phyloP scores from a whole-genome alignment of 2,888 invertebrate species.

The Apodemia hepburni region DNA sequence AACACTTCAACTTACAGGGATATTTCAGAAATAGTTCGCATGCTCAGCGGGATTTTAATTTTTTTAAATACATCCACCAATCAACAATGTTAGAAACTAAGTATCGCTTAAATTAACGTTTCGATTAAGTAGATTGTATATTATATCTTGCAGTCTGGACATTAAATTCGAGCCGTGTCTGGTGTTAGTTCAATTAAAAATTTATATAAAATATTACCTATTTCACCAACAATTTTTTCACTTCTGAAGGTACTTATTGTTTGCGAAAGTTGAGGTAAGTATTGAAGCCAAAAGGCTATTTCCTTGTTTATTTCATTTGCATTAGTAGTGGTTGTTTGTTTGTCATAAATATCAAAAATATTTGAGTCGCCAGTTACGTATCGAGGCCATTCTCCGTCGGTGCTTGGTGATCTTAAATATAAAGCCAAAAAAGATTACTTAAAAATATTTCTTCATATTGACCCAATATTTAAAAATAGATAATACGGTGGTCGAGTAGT shows the following conservation, averaged over 20 bases:
- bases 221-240: constrained; percentile 47
- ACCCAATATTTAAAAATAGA: no score
- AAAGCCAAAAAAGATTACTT: neutral
- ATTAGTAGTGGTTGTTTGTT: constrained; percentile 25
- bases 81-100: no score
- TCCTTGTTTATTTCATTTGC: constrained; percentile 43
- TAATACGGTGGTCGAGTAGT: no score
- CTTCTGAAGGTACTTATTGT: constrained; percentile 41
- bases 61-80: no score
- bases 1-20: no score
- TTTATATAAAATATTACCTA: constrained; percentile 39
- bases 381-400: constrained; percentile 79
- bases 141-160: no score
- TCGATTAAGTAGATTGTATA: no score
- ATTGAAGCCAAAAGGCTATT: constrained; percentile 65
- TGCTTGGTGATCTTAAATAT: constrained; percentile 75
- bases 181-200: neutral
- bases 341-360: constrained; percentile 63
- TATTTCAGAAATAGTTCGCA: no score
- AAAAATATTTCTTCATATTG: neutral
- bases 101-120: no score
- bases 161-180: no score
- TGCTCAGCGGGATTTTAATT: no score
- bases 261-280: constrained; percentile 56
- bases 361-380: constrained; percentile 75